phyloP scores from a whole-genome alignment of 2,797 vertebrate species.

The Chaunax sp. region DNA sequence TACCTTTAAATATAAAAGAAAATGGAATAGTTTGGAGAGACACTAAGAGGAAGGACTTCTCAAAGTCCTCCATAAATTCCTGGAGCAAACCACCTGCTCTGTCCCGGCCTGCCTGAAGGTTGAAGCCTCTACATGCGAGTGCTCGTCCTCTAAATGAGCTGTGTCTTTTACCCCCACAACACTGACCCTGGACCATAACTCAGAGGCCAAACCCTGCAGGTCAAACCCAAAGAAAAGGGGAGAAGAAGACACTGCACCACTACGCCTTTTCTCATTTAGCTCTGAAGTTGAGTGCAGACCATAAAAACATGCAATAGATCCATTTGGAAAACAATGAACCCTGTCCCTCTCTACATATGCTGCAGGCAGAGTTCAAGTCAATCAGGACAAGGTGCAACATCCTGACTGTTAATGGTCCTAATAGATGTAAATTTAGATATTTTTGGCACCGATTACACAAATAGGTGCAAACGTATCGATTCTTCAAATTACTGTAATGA shows the following conservation, averaged over 20 bases:
- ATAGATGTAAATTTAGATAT: too few relatives aligned
- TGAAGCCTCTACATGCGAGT: constrained; percentile 14
- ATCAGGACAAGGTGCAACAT: background rate
- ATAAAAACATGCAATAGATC: constrained; percentile 2
- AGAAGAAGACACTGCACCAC: background rate
- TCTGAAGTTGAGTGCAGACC: background rate
- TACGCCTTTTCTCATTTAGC: background rate
- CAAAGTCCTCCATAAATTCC: constrained; percentile 20
- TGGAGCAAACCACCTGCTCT: constrained; percentile 57
- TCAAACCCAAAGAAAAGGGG: background rate
- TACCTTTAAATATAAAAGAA: background rate
- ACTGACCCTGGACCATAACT: constrained; percentile 47
- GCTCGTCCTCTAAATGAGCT: constrained; percentile 37
- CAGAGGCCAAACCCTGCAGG: constrained; percentile 11
- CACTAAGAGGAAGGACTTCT: background rate
- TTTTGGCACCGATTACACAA: too few relatives aligned
- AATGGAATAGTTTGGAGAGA: background rate
- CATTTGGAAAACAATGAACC: background rate
- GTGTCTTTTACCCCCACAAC: constrained; percentile 44
- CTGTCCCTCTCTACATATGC: background rate
- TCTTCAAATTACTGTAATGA: too few relatives aligned
- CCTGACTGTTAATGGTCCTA: background rate
- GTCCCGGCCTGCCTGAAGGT: constrained; percentile 41
- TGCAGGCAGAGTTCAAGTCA: background rate
- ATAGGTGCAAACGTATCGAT: too few relatives aligned